Conservation (phyloP, 2,113 vertebrate genomes). For the Genyomyrus donnyi region DNA sequence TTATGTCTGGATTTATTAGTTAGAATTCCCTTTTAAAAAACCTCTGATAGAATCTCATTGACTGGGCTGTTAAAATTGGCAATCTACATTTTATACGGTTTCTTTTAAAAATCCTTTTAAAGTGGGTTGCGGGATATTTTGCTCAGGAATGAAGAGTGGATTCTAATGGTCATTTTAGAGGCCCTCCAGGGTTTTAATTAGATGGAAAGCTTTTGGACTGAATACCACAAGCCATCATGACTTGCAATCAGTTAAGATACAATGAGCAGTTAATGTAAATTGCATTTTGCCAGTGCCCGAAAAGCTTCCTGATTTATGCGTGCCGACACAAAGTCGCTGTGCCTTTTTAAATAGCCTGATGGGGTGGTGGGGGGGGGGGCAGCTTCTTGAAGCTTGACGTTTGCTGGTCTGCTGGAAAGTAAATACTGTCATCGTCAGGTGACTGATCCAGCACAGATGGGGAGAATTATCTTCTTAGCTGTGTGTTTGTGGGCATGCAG, state of each 20-base stretch:
- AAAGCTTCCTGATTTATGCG: constrained; percentile 26
- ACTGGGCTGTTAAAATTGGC: background rate
- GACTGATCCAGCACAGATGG: background rate
- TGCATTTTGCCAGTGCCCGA: constrained; percentile 34
- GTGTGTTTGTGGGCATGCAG: background rate
- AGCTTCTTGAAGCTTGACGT: background rate
- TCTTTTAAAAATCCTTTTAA: constrained; percentile 22
- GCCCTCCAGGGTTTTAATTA: constrained; percentile 49
- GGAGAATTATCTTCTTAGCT: background rate
- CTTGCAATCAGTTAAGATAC: constrained; percentile 13
- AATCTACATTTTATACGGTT: constrained; percentile 25
- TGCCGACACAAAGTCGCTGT: background rate
- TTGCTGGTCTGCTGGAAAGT: background rate
- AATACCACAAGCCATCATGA: constrained; percentile 41
- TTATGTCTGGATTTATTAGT: background rate
- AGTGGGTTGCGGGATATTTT: constrained; percentile 39
- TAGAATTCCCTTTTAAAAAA: background rate
- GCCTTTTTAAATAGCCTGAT: constrained; percentile 16
- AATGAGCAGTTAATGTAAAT: constrained; percentile 37
- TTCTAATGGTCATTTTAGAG: constrained; percentile 47
- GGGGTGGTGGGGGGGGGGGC: background rate
- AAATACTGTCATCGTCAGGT: constrained; percentile 15
- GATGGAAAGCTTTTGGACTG: constrained; percentile 45
- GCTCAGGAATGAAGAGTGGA: constrained; percentile 30
- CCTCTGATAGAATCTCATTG: background rate